Percentiles rank a stretch among this genome's conserved stretches.
These are phyloP conservation scores for Plusia festucae DNA, from an alignment of 2,888 invertebrate genomes.

Conservation along the genomic window DNA sequence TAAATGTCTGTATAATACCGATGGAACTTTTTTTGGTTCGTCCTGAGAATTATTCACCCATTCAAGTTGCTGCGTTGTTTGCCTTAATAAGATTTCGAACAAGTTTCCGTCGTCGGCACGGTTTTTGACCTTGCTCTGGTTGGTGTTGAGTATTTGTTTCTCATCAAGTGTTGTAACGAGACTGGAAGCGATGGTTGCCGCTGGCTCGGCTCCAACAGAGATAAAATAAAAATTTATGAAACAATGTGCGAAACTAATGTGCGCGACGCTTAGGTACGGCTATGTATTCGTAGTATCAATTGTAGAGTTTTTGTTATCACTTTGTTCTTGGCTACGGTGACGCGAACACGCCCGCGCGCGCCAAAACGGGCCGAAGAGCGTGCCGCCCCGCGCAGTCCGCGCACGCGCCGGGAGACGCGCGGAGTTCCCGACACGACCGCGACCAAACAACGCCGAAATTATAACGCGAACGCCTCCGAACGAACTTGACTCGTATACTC, in stretches of 20 bases:
- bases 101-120: constrained; percentile 57
- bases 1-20: constrained; percentile 13
- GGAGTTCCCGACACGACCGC: constrained; percentile 74
- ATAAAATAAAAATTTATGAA: constrained; percentile 73
- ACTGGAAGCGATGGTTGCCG: constrained; percentile 66
- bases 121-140: constrained; percentile 71
- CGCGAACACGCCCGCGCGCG: constrained; percentile 77
- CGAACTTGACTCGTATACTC: constrained; percentile 76
- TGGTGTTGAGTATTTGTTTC: constrained; percentile 65
- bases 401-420: constrained; percentile 77
- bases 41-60: constrained; percentile 26
- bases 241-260: constrained; percentile 68
- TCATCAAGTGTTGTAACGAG: constrained; percentile 70
- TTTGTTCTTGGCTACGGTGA: constrained; percentile 79
- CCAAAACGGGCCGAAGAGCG: constrained; percentile 71
- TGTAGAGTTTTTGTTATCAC: constrained; percentile 84
- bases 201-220: constrained; percentile 77
- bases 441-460: constrained; percentile 73
- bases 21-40: constrained; percentile 23
- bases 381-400: constrained; percentile 71
- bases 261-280: constrained; percentile 64
- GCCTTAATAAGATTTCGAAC: constrained; percentile 33
- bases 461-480: constrained; percentile 79
- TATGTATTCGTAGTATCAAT: constrained; percentile 74
- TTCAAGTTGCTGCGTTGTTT: constrained; percentile 10